Percentiles rank a stretch among this genome's conserved stretches.
These are phyloP conservation scores for Eupithecia pulchellata DNA, from an alignment of 2,888 invertebrate species.

Conservation along the genomic window DNA sequence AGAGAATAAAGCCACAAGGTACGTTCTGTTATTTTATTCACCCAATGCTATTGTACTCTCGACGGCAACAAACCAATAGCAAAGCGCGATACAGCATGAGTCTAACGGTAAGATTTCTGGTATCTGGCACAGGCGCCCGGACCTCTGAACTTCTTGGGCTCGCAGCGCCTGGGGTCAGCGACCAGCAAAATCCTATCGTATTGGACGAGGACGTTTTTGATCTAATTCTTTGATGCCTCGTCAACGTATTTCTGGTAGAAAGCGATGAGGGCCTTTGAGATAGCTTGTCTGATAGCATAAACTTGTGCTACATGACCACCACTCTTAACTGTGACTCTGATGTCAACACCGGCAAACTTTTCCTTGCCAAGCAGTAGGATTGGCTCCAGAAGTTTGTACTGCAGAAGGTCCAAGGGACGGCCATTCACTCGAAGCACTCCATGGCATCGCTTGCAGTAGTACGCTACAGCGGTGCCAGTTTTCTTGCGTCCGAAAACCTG, in stretches of 20 bases:
- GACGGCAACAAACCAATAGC: conserved; percentile 66
- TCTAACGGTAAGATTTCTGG: conserved; percentile 99
- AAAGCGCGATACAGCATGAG: conserved; percentile 47
- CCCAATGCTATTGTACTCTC: conserved; percentile 72
- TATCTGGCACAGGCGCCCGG: conserved; percentile 99
- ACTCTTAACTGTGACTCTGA: conserved; percentile 98
- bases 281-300: conserved; percentile 99
- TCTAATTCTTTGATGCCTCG: conserved; percentile 99
- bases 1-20: no score
- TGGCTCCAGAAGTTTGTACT: conserved; percentile 97
- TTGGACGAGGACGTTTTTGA: conserved; percentile 98
- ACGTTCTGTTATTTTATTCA: conserved; percentile 78
- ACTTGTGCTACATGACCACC: conserved; percentile 99
- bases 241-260: conserved; percentile 99
- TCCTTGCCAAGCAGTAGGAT: conserved; percentile 96
- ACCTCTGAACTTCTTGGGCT: conserved; percentile 99
- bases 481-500: conserved; percentile 99
- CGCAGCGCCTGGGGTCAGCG: conserved; percentile 99
- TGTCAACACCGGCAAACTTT: conserved; percentile 98
- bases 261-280: conserved; percentile 98
- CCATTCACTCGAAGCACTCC: conserved; percentile 98
- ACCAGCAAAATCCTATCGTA: conserved; percentile 99
- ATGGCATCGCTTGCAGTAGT: conserved; percentile 98
- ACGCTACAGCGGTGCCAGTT: conserved; percentile 99
- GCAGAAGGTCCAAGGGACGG: conserved; percentile 96